Percentiles rank a stretch among this genome's conserved stretches.
phyloP scores from a whole-genome alignment of 53 echinoderm and acorn worm species.

The Actinopyga echinites region DNA sequence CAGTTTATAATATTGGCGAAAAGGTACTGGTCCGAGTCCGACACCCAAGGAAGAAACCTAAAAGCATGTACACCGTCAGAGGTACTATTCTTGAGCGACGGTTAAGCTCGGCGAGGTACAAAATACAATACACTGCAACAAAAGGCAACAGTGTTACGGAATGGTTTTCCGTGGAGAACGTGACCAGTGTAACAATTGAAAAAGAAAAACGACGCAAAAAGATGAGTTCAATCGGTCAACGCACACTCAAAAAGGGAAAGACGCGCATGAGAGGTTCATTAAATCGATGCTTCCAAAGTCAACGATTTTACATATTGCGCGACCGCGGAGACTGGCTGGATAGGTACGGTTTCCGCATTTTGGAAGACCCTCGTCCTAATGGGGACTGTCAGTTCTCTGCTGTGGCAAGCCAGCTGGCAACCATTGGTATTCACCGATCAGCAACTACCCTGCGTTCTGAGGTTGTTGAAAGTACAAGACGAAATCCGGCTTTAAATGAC shows the following conservation, averaged over 20 bases:
- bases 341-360: neutral
- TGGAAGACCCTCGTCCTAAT: neutral
- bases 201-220: neutral
- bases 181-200: constrained; percentile 1
- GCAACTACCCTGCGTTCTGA: neutral
- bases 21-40: neutral
- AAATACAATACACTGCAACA: neutral
- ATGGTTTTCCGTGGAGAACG: constrained; percentile 11
- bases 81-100: neutral
- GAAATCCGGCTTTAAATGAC: neutral
- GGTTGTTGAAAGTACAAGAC: neutral
- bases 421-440: neutral
- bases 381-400: constrained; percentile 40
- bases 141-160: neutral
- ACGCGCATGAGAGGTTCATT: neutral
- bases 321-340: neutral
- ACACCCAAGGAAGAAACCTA: neutral
- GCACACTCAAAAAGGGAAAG: neutral
- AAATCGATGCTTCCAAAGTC: too few relatives aligned
- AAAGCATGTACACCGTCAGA: neutral
- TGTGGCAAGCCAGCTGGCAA: neutral
- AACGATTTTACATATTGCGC: neutral
- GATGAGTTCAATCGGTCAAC: neutral
- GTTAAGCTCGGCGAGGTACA: neutral
- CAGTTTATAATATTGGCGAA: constrained; percentile 26